Evolutionary conservation across 2,797 vertebrate species (phyloP), one percentile per base, ranked within the genome.

Genomic region (Cyprinella venusta): DNA sequence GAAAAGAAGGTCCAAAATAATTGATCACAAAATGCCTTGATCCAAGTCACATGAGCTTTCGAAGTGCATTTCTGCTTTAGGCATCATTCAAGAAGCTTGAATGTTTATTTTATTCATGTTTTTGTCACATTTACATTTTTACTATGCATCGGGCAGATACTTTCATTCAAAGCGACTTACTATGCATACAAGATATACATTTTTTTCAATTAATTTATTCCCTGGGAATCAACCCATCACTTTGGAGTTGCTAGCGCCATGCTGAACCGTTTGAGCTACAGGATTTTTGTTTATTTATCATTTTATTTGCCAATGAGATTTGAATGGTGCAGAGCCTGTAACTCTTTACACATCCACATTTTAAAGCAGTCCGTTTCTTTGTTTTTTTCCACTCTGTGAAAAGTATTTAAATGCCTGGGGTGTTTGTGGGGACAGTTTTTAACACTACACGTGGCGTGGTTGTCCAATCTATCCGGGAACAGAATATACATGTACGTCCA

Each of bases 401-500:
- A 33, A 83, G 80, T 76, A 85, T 78, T 72, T 76, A 75, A 79
- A 69, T 83, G 67, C 50, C 78, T 63, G 42, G 68, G 79, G 70
- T 85, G 72, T 86, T 78, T 87, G 76, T 83, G 69, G 16, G 86
- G 72, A 74, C n/a, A 75, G 70, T 64, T 85, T 83, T 77, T 80
- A 85, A 87, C 72, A 79, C 67, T 71, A 54, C 84, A 87, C 74
- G 72, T 78, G 82, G 68, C 33, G 48, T 78, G 76, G 80, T 86
- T 81, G 67, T 24, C 50, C 21, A 81, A 69, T 82, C 76, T 78
- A 69, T 76, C 64, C 65, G 56, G 82, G 74, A 88, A 79, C 77
- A 85, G 65, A 83, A 84, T 26, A 84, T 75, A 48, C 76, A 86
- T 70, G 80, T 83, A 81, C 40, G 30, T 72, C 19, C 24, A 42